A percentile compares a stretch with the other conserved stretches of the same genome.
Conservation (phyloP, 2,888 invertebrate species). For the Amphimallon solstitiale region DNA sequence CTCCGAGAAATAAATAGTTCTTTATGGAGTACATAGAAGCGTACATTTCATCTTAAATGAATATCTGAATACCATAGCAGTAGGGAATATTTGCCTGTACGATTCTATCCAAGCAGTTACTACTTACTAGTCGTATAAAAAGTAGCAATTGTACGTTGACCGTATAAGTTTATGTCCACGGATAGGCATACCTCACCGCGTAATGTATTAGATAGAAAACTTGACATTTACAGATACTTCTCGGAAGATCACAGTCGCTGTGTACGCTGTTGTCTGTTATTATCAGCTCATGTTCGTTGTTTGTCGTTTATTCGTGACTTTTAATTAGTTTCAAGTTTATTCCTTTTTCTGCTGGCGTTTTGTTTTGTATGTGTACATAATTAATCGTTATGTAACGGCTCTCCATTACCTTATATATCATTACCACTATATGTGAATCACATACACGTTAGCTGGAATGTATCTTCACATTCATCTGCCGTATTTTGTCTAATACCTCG, state of each 20-base stretch:
- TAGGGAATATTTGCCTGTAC: constrained; percentile 17
- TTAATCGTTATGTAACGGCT: constrained; percentile 13
- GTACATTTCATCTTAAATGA: background rate
- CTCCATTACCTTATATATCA: no score
- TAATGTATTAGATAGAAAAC: constrained; percentile 56
- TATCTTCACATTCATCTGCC: no score
- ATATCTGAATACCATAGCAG: constrained; percentile 1
- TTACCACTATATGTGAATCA: no score
- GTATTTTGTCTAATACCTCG: no score
- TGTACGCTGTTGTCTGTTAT: constrained; percentile 22
- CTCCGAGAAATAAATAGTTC: no score
- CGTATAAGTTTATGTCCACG: constrained; percentile 58
- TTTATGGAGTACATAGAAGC: background rate
- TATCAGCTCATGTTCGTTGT: constrained; percentile 8
- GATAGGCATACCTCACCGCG: constrained; percentile 51
- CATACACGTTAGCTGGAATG: no score
- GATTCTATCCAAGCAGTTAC: background rate
- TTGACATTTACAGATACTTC: constrained; percentile 55
- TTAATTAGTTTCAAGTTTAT: constrained; percentile 19
- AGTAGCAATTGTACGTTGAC: constrained; percentile 54
- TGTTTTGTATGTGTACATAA: constrained; percentile 4
- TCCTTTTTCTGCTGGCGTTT: constrained; percentile 4
- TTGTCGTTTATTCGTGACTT: constrained; percentile 22
- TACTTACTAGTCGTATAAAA: constrained; percentile 48
- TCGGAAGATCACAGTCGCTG: constrained; percentile 33